Evolutionary conservation across 2,113 vertebrate species (phyloP).

Genomic region (Siniperca chuatsi): DNA sequence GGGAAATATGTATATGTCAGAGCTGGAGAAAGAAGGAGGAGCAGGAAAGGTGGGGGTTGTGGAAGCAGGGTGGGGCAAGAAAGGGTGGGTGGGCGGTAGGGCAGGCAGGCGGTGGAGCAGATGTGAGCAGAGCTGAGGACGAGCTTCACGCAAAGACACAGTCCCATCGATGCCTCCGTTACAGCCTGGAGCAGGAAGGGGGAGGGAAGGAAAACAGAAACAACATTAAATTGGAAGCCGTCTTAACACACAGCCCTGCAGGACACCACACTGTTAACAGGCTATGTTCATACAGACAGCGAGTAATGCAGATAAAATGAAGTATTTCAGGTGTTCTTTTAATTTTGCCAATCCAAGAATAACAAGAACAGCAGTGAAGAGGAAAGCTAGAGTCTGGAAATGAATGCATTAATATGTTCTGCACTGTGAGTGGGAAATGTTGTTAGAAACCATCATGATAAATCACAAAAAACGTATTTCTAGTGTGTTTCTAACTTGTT

Average conservation of each 20-base stretch:
- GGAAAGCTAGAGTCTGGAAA: background rate
- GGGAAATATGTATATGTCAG: slow-evolving; percentile 38
- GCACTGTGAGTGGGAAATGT: background rate
- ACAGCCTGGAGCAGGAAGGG: slow-evolving; percentile 89
- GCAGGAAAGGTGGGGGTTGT: slow-evolving; percentile 70
- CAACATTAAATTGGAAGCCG: slow-evolving; percentile 55
- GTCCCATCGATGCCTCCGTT: slow-evolving; percentile 79
- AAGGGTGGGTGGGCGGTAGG: slow-evolving; percentile 41
- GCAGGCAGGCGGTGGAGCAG: slow-evolving; percentile 69
- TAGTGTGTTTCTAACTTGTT: background rate
- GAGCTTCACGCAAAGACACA: slow-evolving; percentile 83
- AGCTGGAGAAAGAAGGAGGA: slow-evolving; percentile 33
- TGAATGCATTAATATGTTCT: background rate
- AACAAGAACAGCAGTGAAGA: background rate
- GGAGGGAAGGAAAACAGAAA: slow-evolving; percentile 73
- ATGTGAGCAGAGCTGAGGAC: slow-evolving; percentile 75
- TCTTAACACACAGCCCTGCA: slow-evolving; percentile 49
- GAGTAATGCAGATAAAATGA: slow-evolving; percentile 5
- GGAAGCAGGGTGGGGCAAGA: slow-evolving; percentile 74
- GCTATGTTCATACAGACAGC: slow-evolving; percentile 14
- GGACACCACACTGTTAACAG: slow-evolving; percentile 46
- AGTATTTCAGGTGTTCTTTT: background rate
- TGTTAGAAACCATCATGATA: background rate
- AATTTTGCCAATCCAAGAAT: background rate
- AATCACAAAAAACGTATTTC: background rate